phyloP scores from a whole-genome alignment of 2,888 invertebrate species.

The Tipula helvola region DNA sequence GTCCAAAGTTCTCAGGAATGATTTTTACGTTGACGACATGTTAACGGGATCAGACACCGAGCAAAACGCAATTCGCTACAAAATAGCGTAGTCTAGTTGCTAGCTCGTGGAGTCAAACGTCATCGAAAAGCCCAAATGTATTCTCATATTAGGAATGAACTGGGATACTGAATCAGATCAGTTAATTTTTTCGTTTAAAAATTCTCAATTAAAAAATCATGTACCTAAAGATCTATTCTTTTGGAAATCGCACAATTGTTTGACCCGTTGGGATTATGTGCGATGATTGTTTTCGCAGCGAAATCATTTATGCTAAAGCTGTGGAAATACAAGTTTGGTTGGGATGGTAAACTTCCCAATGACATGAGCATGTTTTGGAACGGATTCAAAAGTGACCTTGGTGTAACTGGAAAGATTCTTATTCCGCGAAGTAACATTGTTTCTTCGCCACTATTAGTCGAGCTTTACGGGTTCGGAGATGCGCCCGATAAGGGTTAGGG shows the following conservation, averaged over 20 bases:
- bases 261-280: neutral
- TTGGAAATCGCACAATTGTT: too few species aligned
- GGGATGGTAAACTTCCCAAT: neutral
- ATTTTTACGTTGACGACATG: too few species aligned
- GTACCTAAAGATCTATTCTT: neutral
- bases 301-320: too few species aligned
- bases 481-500: too few species aligned
- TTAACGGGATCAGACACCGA: neutral
- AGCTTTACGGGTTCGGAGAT: too few species aligned
- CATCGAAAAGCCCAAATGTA: neutral
- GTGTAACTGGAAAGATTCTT: neutral
- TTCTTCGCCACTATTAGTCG: too few species aligned
- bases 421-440: neutral
- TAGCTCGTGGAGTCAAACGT: neutral
- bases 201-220: neutral
- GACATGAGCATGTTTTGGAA: neutral
- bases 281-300: too few species aligned
- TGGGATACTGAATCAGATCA: neutral
- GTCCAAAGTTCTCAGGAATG: too few species aligned
- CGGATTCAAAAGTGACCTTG: neutral
- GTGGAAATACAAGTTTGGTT: neutral
- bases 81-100: neutral
- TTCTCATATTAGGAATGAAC: too few species aligned
- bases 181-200: neutral
- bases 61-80: neutral